Base-by-base conservation (phyloP, 2,797 vertebrate species). In the Pangasius djambal region DNA sequence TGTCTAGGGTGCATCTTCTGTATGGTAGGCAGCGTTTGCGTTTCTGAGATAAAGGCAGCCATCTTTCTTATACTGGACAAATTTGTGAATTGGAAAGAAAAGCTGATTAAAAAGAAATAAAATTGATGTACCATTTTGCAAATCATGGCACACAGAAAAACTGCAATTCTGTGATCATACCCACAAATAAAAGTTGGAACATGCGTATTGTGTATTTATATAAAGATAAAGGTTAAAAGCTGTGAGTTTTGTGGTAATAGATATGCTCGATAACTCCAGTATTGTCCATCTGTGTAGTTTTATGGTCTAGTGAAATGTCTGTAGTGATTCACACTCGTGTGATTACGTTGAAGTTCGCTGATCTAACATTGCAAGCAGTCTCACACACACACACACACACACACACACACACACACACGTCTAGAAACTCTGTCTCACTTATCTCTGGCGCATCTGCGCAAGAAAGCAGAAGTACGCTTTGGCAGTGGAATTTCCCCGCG, bases 391-490 rank as follows among this genome's bases (percentile, higher is more conserved):
- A 61, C 79, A 12, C 82, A 61, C 31, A 25, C 55, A 40, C n/a
- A 10, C 34, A 61, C 34, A 34, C 52, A 44, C n/a, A 40, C 74
- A 20, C 74, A 83, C 83, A 86, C 82, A 85, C 52, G 20, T 90
- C 88, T 85, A 89, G 50, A 89, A 89, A 90, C 89, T 50, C 15
- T 88, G 84, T 79, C 82, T 90, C 69, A 69, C 72, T 88, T 67
- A 61, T 90, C 91, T 92, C 82, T 93, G 92, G 92, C 89, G 90
- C 91, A 90, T 90, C 86, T 92, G 93, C 90, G 89, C 89, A 89
- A 94, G 94, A 96, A 96, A 96, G 95, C 95, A 97, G 96, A 97
- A 97, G 96, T 97, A 93, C 94, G 94, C 63, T 96, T 91, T 95
- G 85, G 87, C 89, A 82, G 92, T 92, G 96, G 96, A 97, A 95